Base-by-base conservation (phyloP, 2,888 invertebrate species). In the Ceratothoa steindachneri region DNA sequence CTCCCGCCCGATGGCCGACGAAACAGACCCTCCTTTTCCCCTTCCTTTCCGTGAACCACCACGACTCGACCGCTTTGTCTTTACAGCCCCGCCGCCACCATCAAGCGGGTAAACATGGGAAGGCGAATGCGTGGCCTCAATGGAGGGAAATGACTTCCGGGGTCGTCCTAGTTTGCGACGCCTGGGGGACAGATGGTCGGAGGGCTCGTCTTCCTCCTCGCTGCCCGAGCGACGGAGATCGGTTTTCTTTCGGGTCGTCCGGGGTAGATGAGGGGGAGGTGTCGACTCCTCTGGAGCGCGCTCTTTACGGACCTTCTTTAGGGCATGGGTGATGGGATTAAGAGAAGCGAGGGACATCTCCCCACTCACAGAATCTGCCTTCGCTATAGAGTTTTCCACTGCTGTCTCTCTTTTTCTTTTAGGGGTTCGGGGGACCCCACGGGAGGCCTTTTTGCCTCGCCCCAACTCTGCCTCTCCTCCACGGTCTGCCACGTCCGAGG, bases 251-350 rank as follows among this genome's bases (percentile, higher is more conserved):
- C 70, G 69, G 2, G 65, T 69, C 51, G 66, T 53, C 30, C 19
- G 12, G 27, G 2, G 24, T 5, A 15, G 5, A n/a, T 30, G 68
- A 30, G 19, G 69, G 28, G 2, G 53, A 19, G 5, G 52, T 7
- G 19, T 65, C 22, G 70, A 66, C 69, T 41, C 22, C 22, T 72
- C 29, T 73, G 67, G 24, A 71, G 1, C 1, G 12, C 27, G 22
- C 22, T 78, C 78, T 69, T 78, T 78, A 12, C 78, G 64, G 15
- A 78, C 67, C 68, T 73, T 73, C 30, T 78, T 78, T 4, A 78
- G 74, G n/a, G 75, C 75, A 67, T 71, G 75, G 19, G 78, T 78
- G 24, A 74, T 74, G 22, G 73, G 73, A 55, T 75, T 77, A 60
- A 60, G 22, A 12, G 60, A 60, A 1, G 60, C 60, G 22, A 60